These are phyloP conservation scores for Subacronicta megacephala DNA, from an alignment of 2,888 invertebrate genomes.

Conservation along the genomic window DNA sequence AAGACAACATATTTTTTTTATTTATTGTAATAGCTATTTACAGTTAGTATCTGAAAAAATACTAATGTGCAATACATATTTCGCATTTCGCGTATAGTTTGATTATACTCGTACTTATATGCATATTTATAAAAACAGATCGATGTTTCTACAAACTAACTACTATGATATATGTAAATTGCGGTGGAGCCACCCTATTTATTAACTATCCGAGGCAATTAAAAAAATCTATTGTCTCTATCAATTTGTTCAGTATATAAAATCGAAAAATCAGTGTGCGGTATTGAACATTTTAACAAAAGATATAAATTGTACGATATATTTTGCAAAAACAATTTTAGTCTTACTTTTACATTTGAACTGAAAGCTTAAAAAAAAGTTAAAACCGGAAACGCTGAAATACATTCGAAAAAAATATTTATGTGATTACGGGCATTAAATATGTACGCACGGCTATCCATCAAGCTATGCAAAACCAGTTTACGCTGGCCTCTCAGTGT, in stretches of 20 bases:
- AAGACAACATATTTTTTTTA: not conserved
- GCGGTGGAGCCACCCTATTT: conserved; percentile 7
- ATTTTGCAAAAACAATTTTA: conserved; percentile 8
- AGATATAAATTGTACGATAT: conserved; percentile 18
- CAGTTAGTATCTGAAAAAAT: too few relatives aligned
- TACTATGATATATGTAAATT: not conserved
- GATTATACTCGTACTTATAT: too few relatives aligned
- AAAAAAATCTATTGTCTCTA: conserved; percentile 15
- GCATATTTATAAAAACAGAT: not conserved
- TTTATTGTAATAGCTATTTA: conserved; percentile 3
- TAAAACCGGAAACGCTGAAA: not conserved
- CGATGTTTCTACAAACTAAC: not conserved
- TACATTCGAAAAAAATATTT: too few relatives aligned
- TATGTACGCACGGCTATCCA: too few relatives aligned
- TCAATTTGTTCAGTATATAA: conserved; percentile 14
- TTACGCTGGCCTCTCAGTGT: too few relatives aligned
- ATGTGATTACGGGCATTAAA: too few relatives aligned
- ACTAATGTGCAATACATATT: too few relatives aligned
- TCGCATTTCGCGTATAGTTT: too few relatives aligned
- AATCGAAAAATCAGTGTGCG: conserved; percentile 20
- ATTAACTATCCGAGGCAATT: conserved; percentile 9
- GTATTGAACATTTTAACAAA: conserved; percentile 25
- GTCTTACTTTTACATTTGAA: too few relatives aligned
- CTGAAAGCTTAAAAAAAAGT: too few relatives aligned
- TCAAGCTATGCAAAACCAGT: too few relatives aligned